Percentiles rank a stretch among this genome's conserved stretches.
Evolutionary conservation across 2,113 vertebrate species (phyloP).

Genomic region (Isurus oxyrinchus): DNA sequence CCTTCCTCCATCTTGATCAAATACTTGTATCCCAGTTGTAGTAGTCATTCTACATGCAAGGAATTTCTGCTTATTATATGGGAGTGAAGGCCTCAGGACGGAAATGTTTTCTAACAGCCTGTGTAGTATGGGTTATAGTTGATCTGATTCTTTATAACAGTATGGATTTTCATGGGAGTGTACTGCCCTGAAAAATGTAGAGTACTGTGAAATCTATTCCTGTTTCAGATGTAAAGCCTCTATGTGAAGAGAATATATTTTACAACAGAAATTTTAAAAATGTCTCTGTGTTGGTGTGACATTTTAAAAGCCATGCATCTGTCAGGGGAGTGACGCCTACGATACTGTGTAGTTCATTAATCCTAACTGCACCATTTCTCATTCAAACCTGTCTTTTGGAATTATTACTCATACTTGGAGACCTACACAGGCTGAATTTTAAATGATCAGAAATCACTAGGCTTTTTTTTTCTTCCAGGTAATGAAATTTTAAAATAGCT

Average conservation of each 20-base stretch:
- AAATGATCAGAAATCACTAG: not conserved
- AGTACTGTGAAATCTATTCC: constrained; percentile 12
- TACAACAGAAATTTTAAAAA: not conserved
- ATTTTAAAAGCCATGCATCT: constrained; percentile 14
- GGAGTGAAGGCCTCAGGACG: not conserved
- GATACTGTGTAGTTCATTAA: constrained; percentile 9
- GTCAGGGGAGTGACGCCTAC: not conserved
- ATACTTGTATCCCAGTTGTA: not conserved
- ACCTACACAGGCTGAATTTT: not conserved
- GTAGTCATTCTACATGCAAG: not conserved
- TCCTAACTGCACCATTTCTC: not conserved
- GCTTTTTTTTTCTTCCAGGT: not conserved
- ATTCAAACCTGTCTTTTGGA: constrained; percentile 17
- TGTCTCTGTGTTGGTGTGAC: not conserved
- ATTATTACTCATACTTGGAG: constrained; percentile 12
- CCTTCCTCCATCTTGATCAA: constrained; percentile 20
- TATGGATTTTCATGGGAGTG: not conserved
- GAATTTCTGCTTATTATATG: not conserved
- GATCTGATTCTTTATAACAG: not conserved
- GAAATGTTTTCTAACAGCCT: not conserved
- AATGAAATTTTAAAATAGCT: not conserved
- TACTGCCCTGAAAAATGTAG: not conserved
- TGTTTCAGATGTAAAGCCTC: not conserved
- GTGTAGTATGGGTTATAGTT: not conserved
- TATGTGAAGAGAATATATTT: not conserved